These are phyloP conservation scores for Sebastes paucispinis DNA, from an alignment of 2,797 vertebrate species.

Conservation along the genomic window DNA sequence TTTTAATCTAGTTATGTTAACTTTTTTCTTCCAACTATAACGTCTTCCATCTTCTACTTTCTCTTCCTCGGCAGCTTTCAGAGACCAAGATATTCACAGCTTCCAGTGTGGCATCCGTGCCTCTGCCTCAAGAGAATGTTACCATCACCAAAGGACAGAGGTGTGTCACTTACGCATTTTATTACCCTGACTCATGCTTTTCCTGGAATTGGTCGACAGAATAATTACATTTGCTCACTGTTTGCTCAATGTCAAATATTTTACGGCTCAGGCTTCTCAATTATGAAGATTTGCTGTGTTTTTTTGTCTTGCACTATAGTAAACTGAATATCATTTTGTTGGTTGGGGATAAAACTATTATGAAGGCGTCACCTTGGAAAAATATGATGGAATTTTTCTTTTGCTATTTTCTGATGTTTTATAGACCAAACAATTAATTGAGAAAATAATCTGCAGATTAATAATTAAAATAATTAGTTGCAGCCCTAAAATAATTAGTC, in stretches of 20 bases:
- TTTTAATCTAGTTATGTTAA: neutral
- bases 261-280: neutral
- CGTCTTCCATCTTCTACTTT: neutral
- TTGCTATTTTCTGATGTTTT: neutral
- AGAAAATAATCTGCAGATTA: neutral
- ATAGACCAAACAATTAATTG: neutral
- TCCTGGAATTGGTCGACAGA: neutral
- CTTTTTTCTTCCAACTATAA: neutral
- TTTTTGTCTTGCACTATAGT: neutral
- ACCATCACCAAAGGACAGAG: constrained; percentile 99
- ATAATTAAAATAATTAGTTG: neutral
- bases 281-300: neutral
- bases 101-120: constrained; percentile 92
- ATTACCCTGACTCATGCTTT: neutral
- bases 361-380: neutral
- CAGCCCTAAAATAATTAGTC: neutral
- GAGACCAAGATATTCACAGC: constrained; percentile 99
- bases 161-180: constrained; percentile 63
- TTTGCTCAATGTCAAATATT: neutral
- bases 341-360: neutral
- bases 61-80: constrained; percentile 85
- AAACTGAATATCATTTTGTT: neutral
- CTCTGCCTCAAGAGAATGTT: constrained; percentile 93
- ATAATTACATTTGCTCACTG: neutral
- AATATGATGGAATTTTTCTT: too few species aligned